Conservation (phyloP, 2,113 vertebrate species). For the Perognathus longimembris region DNA sequence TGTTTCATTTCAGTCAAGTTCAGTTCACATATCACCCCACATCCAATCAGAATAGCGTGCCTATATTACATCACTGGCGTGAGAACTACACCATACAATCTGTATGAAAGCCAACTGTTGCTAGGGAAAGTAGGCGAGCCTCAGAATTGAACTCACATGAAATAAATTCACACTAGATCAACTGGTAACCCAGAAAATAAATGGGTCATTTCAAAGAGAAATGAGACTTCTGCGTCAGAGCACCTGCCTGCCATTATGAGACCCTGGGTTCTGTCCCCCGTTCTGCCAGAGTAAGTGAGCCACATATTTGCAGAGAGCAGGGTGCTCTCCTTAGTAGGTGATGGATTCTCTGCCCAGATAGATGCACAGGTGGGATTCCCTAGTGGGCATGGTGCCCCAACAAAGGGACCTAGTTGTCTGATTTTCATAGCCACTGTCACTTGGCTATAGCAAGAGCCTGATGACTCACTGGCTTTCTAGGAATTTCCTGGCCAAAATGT, state of each 20-base stretch:
- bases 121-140: not conserved
- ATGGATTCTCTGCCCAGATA: not conserved
- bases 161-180: conserved; percentile 7
- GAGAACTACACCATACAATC: conserved; percentile 11
- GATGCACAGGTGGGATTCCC: not conserved
- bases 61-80: not conserved
- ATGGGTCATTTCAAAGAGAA: not conserved
- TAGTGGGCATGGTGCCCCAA: not conserved
- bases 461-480: conserved; percentile 64
- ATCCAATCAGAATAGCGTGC: not conserved
- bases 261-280: too few species aligned
- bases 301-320: not conserved
- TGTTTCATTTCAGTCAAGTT: conserved; percentile 25
- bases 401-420: not conserved
- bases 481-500: conserved; percentile 53
- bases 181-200: not conserved
- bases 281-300: too few species aligned
- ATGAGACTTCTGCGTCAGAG: too few species aligned
- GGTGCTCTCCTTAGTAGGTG: not conserved
- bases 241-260: too few species aligned
- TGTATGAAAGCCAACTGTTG: not conserved
- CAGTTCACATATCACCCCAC: not conserved
- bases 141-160: conserved; percentile 14
- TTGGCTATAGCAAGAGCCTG: not conserved
- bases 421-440: not conserved